Conservation (phyloP, 2,113 vertebrate genomes). For the Hypanus sabinus region DNA sequence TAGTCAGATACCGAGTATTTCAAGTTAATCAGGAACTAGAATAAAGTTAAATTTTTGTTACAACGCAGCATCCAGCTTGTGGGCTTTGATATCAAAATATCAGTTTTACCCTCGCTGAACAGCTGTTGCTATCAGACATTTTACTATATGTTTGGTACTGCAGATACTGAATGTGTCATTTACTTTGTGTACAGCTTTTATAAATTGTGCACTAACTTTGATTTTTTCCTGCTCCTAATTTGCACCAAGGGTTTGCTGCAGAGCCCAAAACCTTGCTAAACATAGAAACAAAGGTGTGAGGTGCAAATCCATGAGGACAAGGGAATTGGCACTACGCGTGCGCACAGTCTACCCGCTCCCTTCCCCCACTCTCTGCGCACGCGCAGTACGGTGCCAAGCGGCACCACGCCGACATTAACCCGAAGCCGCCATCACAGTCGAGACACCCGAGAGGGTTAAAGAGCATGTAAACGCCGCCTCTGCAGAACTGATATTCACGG, state of each 20-base stretch:
- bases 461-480: background rate
- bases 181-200: background rate
- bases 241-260: background rate
- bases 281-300: conserved; percentile 5
- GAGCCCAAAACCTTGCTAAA: background rate
- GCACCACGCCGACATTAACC: conserved; percentile 31
- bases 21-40: background rate
- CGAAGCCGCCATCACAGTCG: conserved; percentile 31
- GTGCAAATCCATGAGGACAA: background rate
- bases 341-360: background rate
- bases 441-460: conserved; percentile 36
- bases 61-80: background rate
- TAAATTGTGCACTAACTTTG: background rate
- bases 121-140: background rate
- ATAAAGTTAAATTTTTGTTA: background rate
- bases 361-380: conserved; percentile 3
- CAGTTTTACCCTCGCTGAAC: background rate
- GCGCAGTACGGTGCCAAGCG: background rate
- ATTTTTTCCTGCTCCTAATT: too few species aligned
- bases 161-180: background rate
- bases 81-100: background rate
- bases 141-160: background rate
- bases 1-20: too few species aligned
- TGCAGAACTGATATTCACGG: background rate
- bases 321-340: background rate